Evolutionary conservation across 2,888 invertebrate genomes (phyloP).

Genomic region (Hoplodrina ambigua): DNA sequence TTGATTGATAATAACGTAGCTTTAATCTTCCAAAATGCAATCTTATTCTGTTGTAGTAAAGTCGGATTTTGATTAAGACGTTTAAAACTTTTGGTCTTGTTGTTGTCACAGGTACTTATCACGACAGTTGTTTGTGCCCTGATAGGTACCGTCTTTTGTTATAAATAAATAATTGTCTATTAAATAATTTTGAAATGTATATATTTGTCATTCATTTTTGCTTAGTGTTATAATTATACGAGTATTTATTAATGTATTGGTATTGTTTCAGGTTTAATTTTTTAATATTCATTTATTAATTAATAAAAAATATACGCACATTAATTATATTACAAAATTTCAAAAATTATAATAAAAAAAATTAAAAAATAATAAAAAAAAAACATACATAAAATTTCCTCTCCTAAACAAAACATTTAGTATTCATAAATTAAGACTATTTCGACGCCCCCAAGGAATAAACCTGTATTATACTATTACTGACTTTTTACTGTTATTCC

Average conservation of each 20-base stretch:
- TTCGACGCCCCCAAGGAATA: too few relatives aligned
- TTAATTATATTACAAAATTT: background rate
- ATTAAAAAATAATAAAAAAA: background rate
- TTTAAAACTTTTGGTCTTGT: background rate
- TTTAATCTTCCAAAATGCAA: slow-evolving; percentile 1
- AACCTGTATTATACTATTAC: too few relatives aligned
- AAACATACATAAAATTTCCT: background rate
- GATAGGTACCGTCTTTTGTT: background rate
- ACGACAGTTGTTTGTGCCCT: background rate
- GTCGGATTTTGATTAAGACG: background rate
- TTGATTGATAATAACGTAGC: background rate
- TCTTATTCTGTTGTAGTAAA: background rate
- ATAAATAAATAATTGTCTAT: background rate
- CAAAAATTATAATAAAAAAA: too few relatives aligned
- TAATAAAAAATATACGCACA: too few relatives aligned
- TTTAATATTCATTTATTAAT: too few relatives aligned
- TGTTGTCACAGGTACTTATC: background rate
- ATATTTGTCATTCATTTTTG: background rate
- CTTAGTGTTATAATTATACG: background rate
- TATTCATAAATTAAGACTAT: too few relatives aligned
- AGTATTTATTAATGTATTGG: too few relatives aligned
- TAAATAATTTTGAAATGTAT: background rate
- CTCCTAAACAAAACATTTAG: background rate
- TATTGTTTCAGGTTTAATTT: too few relatives aligned
- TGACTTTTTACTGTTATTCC: too few relatives aligned